Evolutionary conservation across 1,140 invertebrate genomes (phyloP).

Genomic region (Whitmania pigra): DNA sequence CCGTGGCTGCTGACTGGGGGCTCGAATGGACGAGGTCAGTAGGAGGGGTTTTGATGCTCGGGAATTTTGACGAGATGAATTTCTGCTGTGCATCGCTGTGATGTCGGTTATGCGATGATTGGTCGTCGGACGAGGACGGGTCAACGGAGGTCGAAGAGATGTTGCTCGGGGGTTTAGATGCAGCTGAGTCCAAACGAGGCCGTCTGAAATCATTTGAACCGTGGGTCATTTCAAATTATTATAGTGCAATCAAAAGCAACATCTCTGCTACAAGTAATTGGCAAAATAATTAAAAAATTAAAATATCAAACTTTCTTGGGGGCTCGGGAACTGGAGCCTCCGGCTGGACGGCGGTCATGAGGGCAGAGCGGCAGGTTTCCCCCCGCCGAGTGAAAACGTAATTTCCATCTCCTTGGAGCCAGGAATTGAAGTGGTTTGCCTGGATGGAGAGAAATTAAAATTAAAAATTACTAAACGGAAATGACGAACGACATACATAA

Average conservation of each 20-base stretch:
- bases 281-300: too few relatives aligned
- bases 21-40: too few relatives aligned
- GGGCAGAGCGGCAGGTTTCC: not conserved
- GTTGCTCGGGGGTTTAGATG: too few relatives aligned
- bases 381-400: not conserved
- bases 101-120: too few relatives aligned
- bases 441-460: not conserved
- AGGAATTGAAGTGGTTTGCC: slow-evolving; percentile 5
- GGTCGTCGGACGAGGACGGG: too few relatives aligned
- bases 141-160: too few relatives aligned
- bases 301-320: not conserved
- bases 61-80: too few relatives aligned
- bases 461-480: not conserved
- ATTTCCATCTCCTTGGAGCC: not conserved
- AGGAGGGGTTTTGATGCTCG: too few relatives aligned
- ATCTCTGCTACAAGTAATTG: not conserved
- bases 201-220: not conserved
- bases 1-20: too few relatives aligned
- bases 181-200: too few relatives aligned
- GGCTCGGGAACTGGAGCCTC: not conserved
- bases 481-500: too few relatives aligned
- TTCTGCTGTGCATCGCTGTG: too few relatives aligned
- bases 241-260: not conserved
- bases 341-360: not conserved
- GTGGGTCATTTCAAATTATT: not conserved